Base-by-base conservation (phyloP, 2,888 invertebrate genomes). In the Dione vanillae region DNA sequence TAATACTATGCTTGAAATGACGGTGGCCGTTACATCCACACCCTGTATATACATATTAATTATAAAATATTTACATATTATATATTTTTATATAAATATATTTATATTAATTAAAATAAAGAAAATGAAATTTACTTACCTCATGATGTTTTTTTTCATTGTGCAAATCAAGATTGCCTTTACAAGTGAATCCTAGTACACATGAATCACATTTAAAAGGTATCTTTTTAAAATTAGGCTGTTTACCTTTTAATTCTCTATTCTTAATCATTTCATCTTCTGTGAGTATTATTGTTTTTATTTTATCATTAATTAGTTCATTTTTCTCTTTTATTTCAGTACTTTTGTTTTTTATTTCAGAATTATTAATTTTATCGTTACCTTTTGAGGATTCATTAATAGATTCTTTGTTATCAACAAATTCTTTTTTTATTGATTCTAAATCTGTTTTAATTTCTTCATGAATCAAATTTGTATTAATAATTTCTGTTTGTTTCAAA, bases 161-260 rank as follows among this genome's bases (percentile, higher is more conserved):
- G 74, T 88, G 88, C 9, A 80, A 56, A 37, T 82, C 76, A 68
- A 77, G 83, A 6, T 78, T 86, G 2, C 84, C 82, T 5, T 82
- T 79, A 16, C 77, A 81, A 0, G 79, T 84, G 62, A 89, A 90
- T 0, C 89, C 89, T 0, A 87, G 79, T 0, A 89, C 87, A 78
- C 89, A 90, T 0, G 71, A 76, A n/a, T 85, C 84, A 81, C 89
- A 90, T 69, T 90, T 88, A 47, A 70, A 89, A 0, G 86, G 87
- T 35, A 88, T 79, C 75, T 86, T 89, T 77, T 86, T 88, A 47
- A 80, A 89, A 77, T 88, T 89, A 0, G 85, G 83, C n/a, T 85
- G 86, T 51, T 75, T 84, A 61, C 82, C 79, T 71, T 89, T 89
- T 40, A 82, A 79, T 65, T 88, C 85, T 78, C 89, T 84, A 2